Evolutionary conservation across 2,113 vertebrate genomes (phyloP).

Genomic region (Sapajus apella): DNA sequence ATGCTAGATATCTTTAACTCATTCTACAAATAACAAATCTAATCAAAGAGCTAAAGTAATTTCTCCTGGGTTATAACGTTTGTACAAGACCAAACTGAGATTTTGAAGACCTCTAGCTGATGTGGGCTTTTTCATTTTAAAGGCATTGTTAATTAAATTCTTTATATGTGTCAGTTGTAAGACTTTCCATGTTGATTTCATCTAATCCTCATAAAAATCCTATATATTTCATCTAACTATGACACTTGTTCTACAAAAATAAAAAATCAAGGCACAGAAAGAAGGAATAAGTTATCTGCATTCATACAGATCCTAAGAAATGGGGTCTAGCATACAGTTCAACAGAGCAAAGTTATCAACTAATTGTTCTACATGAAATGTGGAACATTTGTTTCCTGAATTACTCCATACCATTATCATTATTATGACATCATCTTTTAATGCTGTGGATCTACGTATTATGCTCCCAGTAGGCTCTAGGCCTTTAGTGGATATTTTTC

Average conservation of each 20-base stretch:
- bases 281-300: background rate
- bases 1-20: background rate
- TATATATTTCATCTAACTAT: background rate
- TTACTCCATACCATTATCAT: background rate
- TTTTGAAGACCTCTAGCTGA: background rate
- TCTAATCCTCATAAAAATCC: background rate
- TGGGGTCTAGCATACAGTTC: background rate
- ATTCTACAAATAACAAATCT: background rate
- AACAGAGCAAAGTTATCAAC: background rate
- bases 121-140: background rate
- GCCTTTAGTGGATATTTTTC: background rate
- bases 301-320: background rate
- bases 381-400: background rate
- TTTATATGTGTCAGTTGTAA: background rate
- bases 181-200: background rate
- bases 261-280: background rate
- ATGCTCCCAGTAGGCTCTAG: background rate
- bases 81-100: background rate
- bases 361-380: conserved; percentile 21
- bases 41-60: background rate
- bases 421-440: background rate
- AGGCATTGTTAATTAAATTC: background rate
- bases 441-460: background rate
- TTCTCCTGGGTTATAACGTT: background rate
- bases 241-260: background rate